Conservation (phyloP, 2,113 vertebrate genomes). For the Arizona elegans region DNA sequence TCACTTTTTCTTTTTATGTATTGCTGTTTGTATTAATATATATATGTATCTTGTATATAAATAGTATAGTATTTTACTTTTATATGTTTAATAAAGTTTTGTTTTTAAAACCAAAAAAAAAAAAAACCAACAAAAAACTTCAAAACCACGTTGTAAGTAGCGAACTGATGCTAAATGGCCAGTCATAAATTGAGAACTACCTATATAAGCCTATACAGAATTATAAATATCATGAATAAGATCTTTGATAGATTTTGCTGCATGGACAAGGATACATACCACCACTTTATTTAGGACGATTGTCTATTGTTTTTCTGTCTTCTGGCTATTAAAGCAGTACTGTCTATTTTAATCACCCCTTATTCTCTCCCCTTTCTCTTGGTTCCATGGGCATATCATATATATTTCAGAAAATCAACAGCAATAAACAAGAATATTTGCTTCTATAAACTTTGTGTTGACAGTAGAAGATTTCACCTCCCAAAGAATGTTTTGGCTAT, state of each 20-base stretch:
- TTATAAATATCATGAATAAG: neutral
- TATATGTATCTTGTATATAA: too few species aligned
- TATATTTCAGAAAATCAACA: neutral
- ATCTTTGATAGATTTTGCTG: neutral
- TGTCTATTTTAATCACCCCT: neutral
- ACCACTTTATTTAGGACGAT: neutral
- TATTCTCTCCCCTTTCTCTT: neutral
- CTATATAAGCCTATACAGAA: neutral
- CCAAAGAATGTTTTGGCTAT: constrained; percentile 1
- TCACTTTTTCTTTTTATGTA: too few species aligned
- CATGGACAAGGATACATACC: neutral
- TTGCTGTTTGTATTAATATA: too few species aligned
- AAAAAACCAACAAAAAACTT: neutral
- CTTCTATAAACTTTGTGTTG: constrained; percentile 11
- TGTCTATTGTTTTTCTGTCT: neutral
- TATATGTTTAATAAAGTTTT: too few species aligned
- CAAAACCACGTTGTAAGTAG: neutral
- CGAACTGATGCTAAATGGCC: neutral
- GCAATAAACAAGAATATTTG: neutral
- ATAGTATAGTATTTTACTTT: too few species aligned
- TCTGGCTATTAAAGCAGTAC: neutral
- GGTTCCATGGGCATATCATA: neutral
- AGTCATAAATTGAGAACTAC: neutral
- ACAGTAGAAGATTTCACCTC: neutral
- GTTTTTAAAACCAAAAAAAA: too few species aligned